Evolutionary conservation across 2,888 invertebrate genomes (phyloP).

Genomic region (Mesochorus sp.): DNA sequence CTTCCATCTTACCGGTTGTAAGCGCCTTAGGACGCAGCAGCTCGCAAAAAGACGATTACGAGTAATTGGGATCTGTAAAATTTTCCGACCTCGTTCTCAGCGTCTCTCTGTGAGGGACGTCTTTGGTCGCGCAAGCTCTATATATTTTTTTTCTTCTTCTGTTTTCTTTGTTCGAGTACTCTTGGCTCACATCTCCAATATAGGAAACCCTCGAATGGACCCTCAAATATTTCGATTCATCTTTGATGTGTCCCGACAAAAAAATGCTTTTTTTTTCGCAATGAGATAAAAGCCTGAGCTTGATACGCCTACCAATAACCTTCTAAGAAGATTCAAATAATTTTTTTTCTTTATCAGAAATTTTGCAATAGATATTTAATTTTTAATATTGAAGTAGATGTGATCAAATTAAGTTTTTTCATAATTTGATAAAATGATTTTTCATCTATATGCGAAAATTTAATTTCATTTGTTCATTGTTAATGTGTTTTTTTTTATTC

Average conservation of each 20-base stretch:
- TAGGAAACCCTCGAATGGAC: constrained; percentile 25
- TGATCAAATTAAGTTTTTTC: too few species aligned
- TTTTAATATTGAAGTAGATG: too few species aligned
- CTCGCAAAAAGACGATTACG: constrained; percentile 70
- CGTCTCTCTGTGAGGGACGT: too few species aligned
- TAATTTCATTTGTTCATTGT: too few species aligned
- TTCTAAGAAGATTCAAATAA: too few species aligned
- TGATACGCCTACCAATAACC: constrained; percentile 39
- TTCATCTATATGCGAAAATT: too few species aligned
- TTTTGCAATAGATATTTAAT: too few species aligned
- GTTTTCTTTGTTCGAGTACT: constrained; percentile 39
- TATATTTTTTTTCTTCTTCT: not conserved
- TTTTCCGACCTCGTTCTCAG: too few species aligned
- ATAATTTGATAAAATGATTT: too few species aligned
- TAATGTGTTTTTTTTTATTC: too few species aligned
- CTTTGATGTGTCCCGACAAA: constrained; percentile 46
- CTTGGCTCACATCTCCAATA: not conserved
- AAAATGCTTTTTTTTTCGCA: constrained; percentile 40
- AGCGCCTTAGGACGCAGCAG: constrained; percentile 71
- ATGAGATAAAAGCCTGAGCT: constrained; percentile 48
- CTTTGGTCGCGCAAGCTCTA: constrained; percentile 17
- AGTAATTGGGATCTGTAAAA: constrained; percentile 70
- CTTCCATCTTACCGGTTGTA: constrained; percentile 64
- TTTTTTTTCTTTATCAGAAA: too few species aligned
- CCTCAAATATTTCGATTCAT: constrained; percentile 51